Conservation (phyloP, 2,797 vertebrate genomes). For the Mus spretus region DNA sequence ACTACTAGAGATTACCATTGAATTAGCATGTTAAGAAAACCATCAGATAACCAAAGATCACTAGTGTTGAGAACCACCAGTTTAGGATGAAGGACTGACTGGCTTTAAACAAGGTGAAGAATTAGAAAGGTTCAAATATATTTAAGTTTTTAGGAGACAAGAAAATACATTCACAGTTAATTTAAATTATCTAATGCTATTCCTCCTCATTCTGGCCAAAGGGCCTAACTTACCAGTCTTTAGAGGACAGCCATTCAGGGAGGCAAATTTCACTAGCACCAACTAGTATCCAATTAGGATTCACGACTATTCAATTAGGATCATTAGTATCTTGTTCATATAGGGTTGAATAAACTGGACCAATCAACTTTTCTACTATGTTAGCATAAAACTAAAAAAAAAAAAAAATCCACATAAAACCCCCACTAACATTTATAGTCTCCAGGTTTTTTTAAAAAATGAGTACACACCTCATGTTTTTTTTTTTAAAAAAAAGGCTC, state of each 20-base stretch:
- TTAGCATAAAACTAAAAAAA: neutral
- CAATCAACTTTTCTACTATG: neutral
- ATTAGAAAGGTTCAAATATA: neutral
- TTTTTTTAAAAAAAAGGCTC: too few relatives aligned
- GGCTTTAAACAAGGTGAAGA: neutral
- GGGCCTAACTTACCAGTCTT: neutral
- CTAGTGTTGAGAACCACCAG: too few relatives aligned
- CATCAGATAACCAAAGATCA: neutral
- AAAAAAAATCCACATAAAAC: too few relatives aligned
- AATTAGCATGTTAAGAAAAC: neutral
- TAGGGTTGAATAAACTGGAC: neutral
- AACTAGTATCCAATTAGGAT: neutral
- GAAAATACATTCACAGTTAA: neutral
- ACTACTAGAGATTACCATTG: too few relatives aligned
- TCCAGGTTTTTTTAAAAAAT: too few relatives aligned
- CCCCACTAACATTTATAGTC: too few relatives aligned
- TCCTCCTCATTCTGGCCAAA: neutral
- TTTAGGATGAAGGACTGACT: neutral
- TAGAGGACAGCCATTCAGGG: neutral
- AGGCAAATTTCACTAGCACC: neutral
- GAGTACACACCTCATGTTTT: too few relatives aligned
- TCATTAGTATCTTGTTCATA: neutral
- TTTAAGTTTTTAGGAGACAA: neutral
- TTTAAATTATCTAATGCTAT: neutral
- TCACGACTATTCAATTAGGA: too few relatives aligned